Evolutionary conservation across 2,113 vertebrate species (phyloP), one percentile per base, ranked within the genome.

Genomic region (Strigops habroptila): DNA sequence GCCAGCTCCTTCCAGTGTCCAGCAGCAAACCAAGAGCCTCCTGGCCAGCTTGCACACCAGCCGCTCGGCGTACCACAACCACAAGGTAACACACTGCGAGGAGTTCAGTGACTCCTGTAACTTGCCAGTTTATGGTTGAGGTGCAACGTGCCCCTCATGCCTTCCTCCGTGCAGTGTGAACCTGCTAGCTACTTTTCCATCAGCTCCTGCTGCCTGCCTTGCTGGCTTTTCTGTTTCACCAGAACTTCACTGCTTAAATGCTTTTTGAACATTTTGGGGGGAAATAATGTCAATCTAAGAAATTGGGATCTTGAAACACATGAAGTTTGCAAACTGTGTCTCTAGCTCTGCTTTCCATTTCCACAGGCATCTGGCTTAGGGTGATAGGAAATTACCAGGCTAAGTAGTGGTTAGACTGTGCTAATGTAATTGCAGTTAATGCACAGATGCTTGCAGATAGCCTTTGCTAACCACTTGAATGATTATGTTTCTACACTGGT

Each of bases 11-110:
- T 96, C 98, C 88, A 99, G 99, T 2, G 99, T 99, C 91, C 99
- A 99, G 97, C 99, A 99, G 93, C 99, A 99, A 91, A 99, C 99
- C 73, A 99, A 99, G 97, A 99, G 99, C 73, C 99, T 99, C 27
- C 96, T 99, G 97, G 99, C 99, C 39, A 99, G 99, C 94, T 95
- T 99, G 93, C 99, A 99, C 97, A 99, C 99, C 94, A 99, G 99
- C 96, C 99, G 99, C 88, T 99, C 98, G 1, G 99, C 99, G 5
- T 99, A 99, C 95, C 99, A 99, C 96, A 99, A 99, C 97, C 99
- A 99, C 98, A 99, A 99, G 99, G 99, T 99, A 97, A 82, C 57
- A 7, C 1, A 1, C 6, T 43, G 7, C 39, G 49, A 18, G 78
- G 35, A 7, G 49, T 1, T 51, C 52, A 9, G 4, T 17, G 52